These are phyloP conservation scores for Adelosebastes latens DNA, from an alignment of 2,797 vertebrate species.

Conservation along the genomic window DNA sequence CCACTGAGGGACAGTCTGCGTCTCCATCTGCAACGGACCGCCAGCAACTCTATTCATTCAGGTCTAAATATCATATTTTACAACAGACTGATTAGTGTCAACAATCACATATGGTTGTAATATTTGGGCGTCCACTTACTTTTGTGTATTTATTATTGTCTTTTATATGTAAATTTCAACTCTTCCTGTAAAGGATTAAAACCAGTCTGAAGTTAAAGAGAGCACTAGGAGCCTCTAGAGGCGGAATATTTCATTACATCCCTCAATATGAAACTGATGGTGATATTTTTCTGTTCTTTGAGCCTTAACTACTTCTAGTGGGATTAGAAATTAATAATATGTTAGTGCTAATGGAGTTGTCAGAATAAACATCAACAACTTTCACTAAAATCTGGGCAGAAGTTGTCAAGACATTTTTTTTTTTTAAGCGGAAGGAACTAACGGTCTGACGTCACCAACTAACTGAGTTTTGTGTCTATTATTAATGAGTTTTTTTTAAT, in stretches of 20 bases:
- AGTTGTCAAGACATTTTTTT: neutral
- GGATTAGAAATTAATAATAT: neutral
- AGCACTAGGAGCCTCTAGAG: neutral
- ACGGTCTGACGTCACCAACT: neutral
- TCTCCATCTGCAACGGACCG: neutral
- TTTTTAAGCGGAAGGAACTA: neutral
- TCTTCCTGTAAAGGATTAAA: neutral
- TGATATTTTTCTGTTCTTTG: neutral
- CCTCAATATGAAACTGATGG: neutral
- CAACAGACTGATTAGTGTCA: neutral
- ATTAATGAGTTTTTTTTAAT: neutral
- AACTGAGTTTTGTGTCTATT: neutral
- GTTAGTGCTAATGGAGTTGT: neutral
- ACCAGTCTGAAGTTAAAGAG: neutral
- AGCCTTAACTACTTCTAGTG: neutral
- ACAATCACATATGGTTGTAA: neutral
- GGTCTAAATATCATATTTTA: neutral
- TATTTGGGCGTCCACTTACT: neutral
- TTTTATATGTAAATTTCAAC: neutral
- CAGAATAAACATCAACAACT: too few species aligned
- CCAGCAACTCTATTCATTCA: neutral
- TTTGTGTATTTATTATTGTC: neutral
- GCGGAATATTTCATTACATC: neutral
- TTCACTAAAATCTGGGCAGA: neutral
- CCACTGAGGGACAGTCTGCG: conserved; percentile 34